A percentile compares a stretch with the other conserved stretches of the same genome.
Conservation (phyloP, 1,140 invertebrate species). For the Trichonephila clavata region DNA sequence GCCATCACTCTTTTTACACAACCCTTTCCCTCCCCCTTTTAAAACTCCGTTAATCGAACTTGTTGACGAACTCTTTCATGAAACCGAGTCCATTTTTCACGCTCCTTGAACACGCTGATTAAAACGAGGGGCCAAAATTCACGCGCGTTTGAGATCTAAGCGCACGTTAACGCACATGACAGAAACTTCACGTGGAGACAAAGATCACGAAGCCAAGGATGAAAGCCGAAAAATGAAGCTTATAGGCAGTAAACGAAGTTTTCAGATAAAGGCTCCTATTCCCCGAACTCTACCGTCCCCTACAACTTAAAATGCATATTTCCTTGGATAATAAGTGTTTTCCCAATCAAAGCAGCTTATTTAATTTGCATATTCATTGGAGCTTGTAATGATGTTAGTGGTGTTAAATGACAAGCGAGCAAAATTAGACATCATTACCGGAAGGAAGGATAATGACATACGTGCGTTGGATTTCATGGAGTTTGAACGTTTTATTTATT, state of each 20-base stretch:
- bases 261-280: neutral
- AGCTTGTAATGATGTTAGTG: conserved; percentile 4
- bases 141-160: neutral
- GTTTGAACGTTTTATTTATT: conserved; percentile 35
- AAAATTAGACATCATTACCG: conserved; percentile 9
- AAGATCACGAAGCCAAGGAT: neutral
- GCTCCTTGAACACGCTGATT: neutral
- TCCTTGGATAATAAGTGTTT: conserved; percentile 1
- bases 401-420: conserved; percentile 19
- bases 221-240: neutral
- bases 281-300: too few species aligned
- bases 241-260: neutral
- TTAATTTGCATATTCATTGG: conserved; percentile 1
- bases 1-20: neutral
- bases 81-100: neutral
- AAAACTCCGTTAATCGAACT: neutral
- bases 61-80: neutral
- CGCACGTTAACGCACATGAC: neutral
- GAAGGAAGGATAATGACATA: neutral
- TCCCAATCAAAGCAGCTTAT: neutral
- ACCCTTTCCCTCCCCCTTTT: neutral
- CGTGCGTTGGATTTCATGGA: conserved; percentile 17
- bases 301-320: neutral
- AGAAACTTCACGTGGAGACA: neutral
- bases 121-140: neutral